These are phyloP conservation scores for Pseudopodoces humilis DNA, from an alignment of 2,113 vertebrate genomes.

Conservation along the genomic window DNA sequence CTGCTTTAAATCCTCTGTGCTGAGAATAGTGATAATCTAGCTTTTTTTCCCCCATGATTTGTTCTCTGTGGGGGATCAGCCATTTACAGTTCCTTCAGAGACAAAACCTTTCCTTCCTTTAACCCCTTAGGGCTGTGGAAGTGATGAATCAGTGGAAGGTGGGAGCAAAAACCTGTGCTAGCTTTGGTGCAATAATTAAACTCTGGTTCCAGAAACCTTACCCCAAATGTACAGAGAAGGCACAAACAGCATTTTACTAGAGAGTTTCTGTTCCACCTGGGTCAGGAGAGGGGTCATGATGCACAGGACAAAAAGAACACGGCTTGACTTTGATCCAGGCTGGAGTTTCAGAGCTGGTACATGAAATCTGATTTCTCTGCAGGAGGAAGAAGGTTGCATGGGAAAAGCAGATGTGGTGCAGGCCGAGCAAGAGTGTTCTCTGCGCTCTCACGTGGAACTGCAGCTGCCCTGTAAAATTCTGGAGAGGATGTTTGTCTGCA, in stretches of 20 bases:
- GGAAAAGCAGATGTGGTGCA: neutral
- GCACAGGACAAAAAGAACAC: neutral
- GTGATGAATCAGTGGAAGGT: neutral
- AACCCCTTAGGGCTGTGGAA: neutral
- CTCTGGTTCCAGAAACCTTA: neutral
- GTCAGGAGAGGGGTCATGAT: neutral
- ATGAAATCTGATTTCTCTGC: neutral
- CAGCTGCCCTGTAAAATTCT: neutral
- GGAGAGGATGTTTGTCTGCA: neutral
- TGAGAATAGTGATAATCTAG: neutral
- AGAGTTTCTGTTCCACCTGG: neutral
- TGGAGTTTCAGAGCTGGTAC: neutral
- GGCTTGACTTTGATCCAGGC: neutral
- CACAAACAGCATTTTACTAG: neutral
- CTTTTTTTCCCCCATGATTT: neutral
- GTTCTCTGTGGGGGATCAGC: neutral
- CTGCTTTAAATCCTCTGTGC: neutral
- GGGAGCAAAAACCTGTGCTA: neutral
- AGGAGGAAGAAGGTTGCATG: neutral
- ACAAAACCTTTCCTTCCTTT: neutral
- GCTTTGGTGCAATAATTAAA: neutral
- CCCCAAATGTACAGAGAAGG: neutral
- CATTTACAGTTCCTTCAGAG: conserved; percentile 8
- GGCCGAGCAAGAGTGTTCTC: fast-evolving
- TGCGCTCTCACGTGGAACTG: neutral